Base-by-base conservation (phyloP, 2,888 invertebrate genomes). In the Opisthograptis luteolata region DNA sequence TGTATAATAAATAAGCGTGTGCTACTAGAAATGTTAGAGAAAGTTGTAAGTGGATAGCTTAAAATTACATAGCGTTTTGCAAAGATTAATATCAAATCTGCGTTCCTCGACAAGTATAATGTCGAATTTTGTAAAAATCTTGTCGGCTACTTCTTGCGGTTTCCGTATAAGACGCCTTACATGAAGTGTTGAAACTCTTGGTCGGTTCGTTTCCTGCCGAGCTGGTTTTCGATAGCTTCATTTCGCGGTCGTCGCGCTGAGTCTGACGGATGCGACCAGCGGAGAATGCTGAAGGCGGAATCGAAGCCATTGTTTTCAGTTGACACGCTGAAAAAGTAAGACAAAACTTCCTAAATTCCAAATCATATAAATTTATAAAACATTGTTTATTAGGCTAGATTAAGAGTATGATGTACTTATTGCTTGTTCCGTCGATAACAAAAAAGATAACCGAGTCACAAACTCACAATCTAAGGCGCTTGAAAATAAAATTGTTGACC, bases 271-370 rank as follows among this genome's bases (percentile, higher is more conserved):
- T 92, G 79, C 95, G 95, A 57, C 92, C 91, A 7, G 93, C 94
- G 8, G 94, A 94, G 77, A 95, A 95, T n/a, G 94, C 94, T 25
- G 94, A 94, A 62, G 95, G 95, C 0, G 95, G 95, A 60, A 96
- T 92, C n/a, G 94, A 92, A 37, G 95, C 92, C 96, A 96, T 96
- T 30, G 70, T 86, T 50, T 71, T 77, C 39, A 68, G 59, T 70
- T 84, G 76, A 62, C 91, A 91, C 58, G 76, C 92, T 92, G 76
- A 14, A 81, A 79, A 53, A 46, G n/a, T 31, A 60, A 44, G 47
- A 34, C 12, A 36, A 17, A 2, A 31, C 14, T 8, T 36, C 19
- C 31, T 10, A 40, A n/a, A 35, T 24, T 14, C n/a, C n/a, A 14
- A 25, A 14, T 24, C 6, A 36, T 14, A 0, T 15, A 1, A n/a